These are phyloP conservation scores for Callospermophilus lateralis DNA, from an alignment of 2,113 vertebrate species.

Conservation along the genomic window DNA sequence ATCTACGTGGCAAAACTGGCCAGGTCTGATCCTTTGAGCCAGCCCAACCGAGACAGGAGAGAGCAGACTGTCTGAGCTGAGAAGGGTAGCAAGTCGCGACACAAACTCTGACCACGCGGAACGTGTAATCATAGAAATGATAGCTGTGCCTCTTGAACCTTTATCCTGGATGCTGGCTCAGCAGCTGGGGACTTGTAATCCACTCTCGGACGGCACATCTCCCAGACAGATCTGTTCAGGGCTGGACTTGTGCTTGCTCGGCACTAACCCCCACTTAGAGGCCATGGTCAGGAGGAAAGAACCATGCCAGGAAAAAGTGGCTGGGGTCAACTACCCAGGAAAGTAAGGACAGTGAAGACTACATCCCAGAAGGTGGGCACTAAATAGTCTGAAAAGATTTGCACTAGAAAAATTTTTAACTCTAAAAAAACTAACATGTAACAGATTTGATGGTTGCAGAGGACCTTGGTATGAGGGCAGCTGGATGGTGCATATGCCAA, in stretches of 20 bases:
- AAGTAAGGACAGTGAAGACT: neutral
- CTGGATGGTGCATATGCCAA: too few relatives aligned
- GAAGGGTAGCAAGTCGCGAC: conserved; percentile 25
- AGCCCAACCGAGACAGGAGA: neutral
- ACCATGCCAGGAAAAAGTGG: neutral
- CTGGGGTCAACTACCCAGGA: neutral
- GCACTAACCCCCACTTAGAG: conserved; percentile 15
- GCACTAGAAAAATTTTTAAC: neutral
- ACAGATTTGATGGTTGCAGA: neutral
- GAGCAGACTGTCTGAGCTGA: neutral
- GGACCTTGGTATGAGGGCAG: neutral
- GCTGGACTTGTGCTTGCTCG: conserved; percentile 35
- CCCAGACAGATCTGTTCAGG: conserved; percentile 30
- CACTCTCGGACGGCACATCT: neutral
- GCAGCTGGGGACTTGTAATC: conserved; percentile 55
- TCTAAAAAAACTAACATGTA: neutral
- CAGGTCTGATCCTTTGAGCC: neutral
- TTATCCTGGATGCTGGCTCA: conserved; percentile 68
- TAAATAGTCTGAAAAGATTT: neutral
- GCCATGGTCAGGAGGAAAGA: neutral
- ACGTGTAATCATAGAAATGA: conserved; percentile 66
- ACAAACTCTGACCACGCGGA: neutral
- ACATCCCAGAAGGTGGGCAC: neutral
- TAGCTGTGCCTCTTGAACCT: neutral
- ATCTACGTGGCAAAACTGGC: neutral